phyloP scores from a whole-genome alignment of 1,140 invertebrate genomes.

The Mizuhopecten yessoensis region DNA sequence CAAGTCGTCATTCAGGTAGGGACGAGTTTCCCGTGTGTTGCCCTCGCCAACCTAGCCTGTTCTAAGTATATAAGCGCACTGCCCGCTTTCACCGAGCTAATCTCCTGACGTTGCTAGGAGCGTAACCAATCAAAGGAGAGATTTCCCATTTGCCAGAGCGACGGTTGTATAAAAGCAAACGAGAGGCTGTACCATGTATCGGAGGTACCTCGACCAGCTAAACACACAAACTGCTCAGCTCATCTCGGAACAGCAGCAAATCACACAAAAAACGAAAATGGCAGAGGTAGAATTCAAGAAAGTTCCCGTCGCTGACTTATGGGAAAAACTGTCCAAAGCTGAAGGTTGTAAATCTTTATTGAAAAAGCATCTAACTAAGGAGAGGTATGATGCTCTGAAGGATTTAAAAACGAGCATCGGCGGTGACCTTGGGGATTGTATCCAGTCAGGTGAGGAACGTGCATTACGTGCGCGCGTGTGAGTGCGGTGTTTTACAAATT shows the following conservation, averaged over 20 bases:
- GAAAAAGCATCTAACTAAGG: constrained; percentile 72
- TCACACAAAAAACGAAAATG: constrained; percentile 15
- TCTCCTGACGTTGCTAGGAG: constrained; percentile 14
- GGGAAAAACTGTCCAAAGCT: constrained; percentile 57
- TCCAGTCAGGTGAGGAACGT: constrained; percentile 73
- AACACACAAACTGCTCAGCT: not conserved
- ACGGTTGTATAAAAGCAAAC: not conserved
- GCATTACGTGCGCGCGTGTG: not conserved
- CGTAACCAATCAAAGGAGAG: constrained; percentile 6
- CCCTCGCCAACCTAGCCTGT: not conserved
- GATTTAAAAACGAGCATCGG: constrained; percentile 71
- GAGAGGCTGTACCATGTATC: not conserved
- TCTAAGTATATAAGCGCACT: not conserved
- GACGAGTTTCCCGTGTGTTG: not conserved
- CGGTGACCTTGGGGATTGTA: constrained; percentile 75
- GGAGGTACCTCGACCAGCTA: constrained; percentile 18
- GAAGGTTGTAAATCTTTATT: constrained; percentile 72
- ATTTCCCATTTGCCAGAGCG: constrained; percentile 3
- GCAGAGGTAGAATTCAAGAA: not conserved
- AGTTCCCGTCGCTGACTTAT: constrained; percentile 45
- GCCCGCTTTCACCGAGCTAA: constrained; percentile 7
- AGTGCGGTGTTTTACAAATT: not conserved
- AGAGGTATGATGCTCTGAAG: constrained; percentile 70
- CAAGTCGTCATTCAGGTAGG: not conserved
- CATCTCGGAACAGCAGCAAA: constrained; percentile 31